phyloP scores from a whole-genome alignment of 1,140 invertebrate genomes.

The Hylyphantes graminicola region DNA sequence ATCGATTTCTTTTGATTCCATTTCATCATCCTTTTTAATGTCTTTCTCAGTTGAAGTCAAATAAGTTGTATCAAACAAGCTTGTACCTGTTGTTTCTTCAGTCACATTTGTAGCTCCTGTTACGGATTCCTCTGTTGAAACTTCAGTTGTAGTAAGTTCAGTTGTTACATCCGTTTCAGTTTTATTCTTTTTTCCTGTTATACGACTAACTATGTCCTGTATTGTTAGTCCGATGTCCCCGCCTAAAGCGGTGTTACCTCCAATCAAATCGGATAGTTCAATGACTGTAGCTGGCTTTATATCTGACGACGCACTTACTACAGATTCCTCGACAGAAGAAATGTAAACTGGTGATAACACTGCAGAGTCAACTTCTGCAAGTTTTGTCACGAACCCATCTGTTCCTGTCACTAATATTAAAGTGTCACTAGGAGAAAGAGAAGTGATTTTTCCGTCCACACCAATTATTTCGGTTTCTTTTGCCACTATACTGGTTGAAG shows the following conservation, averaged over 20 bases:
- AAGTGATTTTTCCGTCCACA: constrained; percentile 56
- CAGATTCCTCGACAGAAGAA: neutral
- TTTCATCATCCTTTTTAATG: neutral
- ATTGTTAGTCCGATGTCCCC: constrained; percentile 63
- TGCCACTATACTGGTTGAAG: constrained; percentile 53
- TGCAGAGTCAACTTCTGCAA: constrained; percentile 42
- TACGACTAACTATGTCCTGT: constrained; percentile 63
- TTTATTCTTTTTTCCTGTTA: constrained; percentile 49
- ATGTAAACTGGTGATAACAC: constrained; percentile 33
- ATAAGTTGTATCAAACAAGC: neutral
- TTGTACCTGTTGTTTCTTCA: neutral
- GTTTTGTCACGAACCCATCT: constrained; percentile 59
- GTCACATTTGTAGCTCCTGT: neutral
- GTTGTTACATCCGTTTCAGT: constrained; percentile 22
- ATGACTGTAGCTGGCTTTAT: constrained; percentile 64
- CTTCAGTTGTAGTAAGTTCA: neutral
- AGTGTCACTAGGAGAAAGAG: constrained; percentile 45
- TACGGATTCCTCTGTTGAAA: constrained; percentile 28
- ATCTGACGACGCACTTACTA: constrained; percentile 16
- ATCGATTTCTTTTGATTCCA: constrained; percentile 37
- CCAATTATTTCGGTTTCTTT: constrained; percentile 61
- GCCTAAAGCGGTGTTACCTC: constrained; percentile 59
- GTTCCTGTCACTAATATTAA: constrained; percentile 59
- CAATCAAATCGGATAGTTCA: constrained; percentile 64
- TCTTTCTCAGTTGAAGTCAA: constrained; percentile 1